A percentile compares a stretch with the other conserved stretches of the same genome.
Conservation (phyloP, 1,140 invertebrate species). For the Adelges cooleyi region DNA sequence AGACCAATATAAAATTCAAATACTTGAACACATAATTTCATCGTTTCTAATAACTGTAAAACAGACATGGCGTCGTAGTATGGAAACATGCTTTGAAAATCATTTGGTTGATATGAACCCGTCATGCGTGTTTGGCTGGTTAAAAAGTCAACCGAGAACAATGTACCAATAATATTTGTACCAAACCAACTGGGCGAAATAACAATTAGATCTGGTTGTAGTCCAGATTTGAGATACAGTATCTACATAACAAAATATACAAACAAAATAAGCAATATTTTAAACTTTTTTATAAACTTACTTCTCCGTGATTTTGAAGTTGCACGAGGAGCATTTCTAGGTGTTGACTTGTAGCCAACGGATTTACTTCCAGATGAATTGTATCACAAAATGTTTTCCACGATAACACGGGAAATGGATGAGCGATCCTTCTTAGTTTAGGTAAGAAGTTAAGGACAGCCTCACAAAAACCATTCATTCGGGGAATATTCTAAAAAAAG, state of each 20-base stretch:
- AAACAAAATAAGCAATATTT: not conserved
- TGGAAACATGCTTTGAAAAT: constrained; percentile 64
- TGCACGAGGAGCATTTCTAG: constrained; percentile 55
- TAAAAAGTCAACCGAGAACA: constrained; percentile 52
- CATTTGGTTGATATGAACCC: constrained; percentile 64
- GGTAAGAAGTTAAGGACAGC: constrained; percentile 45
- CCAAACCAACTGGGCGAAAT: constrained; percentile 64
- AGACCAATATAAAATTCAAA: constrained; percentile 33
- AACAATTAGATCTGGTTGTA: constrained; percentile 51
- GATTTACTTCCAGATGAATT: constrained; percentile 52
- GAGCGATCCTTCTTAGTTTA: constrained; percentile 42
- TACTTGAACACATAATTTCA: constrained; percentile 58
- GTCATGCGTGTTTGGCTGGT: constrained; percentile 53
- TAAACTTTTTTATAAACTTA: constrained; percentile 34
- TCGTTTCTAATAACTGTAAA: constrained; percentile 53
- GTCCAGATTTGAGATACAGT: constrained; percentile 29
- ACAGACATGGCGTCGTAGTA: constrained; percentile 61
- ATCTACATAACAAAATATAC: constrained; percentile 9
- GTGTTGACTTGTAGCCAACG: constrained; percentile 55
- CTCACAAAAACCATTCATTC: constrained; percentile 52
- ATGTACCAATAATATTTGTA: constrained; percentile 54
- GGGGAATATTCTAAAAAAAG: constrained; percentile 42
- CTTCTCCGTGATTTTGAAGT: constrained; percentile 57
- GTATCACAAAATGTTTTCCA: constrained; percentile 52
- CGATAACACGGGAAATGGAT: constrained; percentile 54